Percentiles rank a stretch among this genome's conserved stretches.
These are phyloP conservation scores for Biston betularia DNA, from an alignment of 2,888 invertebrate genomes.

Conservation along the genomic window DNA sequence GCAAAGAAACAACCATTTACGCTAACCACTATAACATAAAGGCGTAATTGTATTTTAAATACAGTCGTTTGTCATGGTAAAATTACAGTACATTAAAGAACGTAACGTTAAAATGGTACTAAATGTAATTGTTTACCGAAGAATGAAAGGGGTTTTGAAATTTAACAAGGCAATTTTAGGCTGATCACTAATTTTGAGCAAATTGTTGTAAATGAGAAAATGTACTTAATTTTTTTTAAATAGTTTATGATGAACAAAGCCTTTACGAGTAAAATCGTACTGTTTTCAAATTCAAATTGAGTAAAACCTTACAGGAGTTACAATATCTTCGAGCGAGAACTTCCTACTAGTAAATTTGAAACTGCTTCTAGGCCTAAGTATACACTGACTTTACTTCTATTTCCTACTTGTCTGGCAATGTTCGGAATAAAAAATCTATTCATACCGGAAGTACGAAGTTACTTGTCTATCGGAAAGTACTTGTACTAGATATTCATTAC, in stretches of 20 bases:
- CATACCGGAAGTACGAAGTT: slow-evolving; percentile 7
- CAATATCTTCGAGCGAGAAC: background rate
- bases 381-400: background rate
- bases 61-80: slow-evolving; percentile 29
- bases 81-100: slow-evolving; percentile 35
- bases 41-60: slow-evolving; percentile 36
- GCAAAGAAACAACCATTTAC: slow-evolving; percentile 20
- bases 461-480: background rate
- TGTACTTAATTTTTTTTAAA: background rate
- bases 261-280: background rate
- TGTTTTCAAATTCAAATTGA: background rate
- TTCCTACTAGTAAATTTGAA: background rate
- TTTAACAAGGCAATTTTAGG: slow-evolving; percentile 20
- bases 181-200: background rate
- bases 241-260: background rate
- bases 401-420: slow-evolving; percentile 5
- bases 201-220: background rate
- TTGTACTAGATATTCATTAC: background rate
- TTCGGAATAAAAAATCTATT: slow-evolving; percentile 8
- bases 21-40: slow-evolving; percentile 15
- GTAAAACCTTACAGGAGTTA: background rate
- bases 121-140: slow-evolving; percentile 22
- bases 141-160: slow-evolving; percentile 16
- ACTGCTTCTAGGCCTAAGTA: background rate
- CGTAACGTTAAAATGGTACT: slow-evolving; percentile 30